Conservation (phyloP, 2,797 vertebrate genomes). For the Enteromius thamalakanensis region DNA sequence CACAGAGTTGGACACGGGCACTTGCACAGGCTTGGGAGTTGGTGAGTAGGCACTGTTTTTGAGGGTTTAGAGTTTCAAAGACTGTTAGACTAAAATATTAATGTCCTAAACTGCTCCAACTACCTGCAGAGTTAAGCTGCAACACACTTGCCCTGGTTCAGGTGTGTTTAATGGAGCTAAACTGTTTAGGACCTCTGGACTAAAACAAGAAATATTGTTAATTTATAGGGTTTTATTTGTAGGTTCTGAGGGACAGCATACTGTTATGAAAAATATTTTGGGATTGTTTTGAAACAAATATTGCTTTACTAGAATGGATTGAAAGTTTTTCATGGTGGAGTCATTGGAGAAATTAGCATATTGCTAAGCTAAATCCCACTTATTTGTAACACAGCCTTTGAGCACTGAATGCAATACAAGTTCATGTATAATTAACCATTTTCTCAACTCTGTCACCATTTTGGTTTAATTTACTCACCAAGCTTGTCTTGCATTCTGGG, state of each 20-base stretch:
- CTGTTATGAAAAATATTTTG: background rate
- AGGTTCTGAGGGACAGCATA: background rate
- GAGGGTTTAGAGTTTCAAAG: background rate
- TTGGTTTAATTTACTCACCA: background rate
- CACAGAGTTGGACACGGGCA: conserved; percentile 49
- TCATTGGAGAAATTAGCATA: background rate
- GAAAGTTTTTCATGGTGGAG: no score
- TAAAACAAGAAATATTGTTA: background rate
- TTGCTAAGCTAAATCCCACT: background rate
- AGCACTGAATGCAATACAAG: background rate
- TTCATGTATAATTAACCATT: background rate
- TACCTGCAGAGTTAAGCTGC: background rate
- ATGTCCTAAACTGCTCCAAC: background rate
- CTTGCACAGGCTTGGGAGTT: conserved; percentile 32
- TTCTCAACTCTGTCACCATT: background rate
- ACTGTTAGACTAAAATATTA: background rate
- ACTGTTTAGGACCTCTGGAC: background rate
- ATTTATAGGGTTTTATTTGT: background rate
- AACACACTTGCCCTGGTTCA: background rate
- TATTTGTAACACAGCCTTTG: background rate
- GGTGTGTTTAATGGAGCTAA: background rate
- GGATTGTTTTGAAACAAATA: background rate
- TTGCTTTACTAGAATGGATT: no score
- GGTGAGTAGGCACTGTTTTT: conserved; percentile 25
- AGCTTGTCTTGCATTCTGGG: background rate